Conservation (phyloP, 2,888 invertebrate species). For the Platycheirus rosarum region DNA sequence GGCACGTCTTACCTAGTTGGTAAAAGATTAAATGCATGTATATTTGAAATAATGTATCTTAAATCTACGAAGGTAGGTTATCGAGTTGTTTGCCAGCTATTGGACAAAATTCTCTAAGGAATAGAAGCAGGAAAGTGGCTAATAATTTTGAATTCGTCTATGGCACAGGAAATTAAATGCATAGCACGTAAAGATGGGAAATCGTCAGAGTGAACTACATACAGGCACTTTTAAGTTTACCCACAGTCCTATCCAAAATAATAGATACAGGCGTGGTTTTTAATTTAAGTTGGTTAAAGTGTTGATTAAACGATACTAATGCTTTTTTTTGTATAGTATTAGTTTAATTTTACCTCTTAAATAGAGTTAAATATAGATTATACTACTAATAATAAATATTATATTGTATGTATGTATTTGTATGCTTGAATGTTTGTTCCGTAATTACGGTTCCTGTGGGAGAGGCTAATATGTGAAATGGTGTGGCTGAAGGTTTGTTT, state of each 20-base stretch:
- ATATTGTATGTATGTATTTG: too few species aligned
- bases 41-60: too few species aligned
- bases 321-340: too few species aligned
- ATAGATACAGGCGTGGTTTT: neutral
- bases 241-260: neutral
- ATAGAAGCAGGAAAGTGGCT: conserved; percentile 37
- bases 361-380: too few species aligned
- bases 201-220: conserved; percentile 5
- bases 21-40: conserved; percentile 19
- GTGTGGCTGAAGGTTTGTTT: too few species aligned
- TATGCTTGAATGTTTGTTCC: too few species aligned
- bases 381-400: too few species aligned
- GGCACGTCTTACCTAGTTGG: conserved; percentile 77
- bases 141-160: conserved; percentile 44
- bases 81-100: conserved; percentile 22
- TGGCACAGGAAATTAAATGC: conserved; percentile 66
- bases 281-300: too few species aligned
- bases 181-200: conserved; percentile 63
- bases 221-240: neutral
- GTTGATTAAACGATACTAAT: too few species aligned
- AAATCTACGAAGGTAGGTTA: conserved; percentile 1
- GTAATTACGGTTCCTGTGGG: too few species aligned
- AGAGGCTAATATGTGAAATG: too few species aligned
- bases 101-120: conserved; percentile 52
- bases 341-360: too few species aligned